phyloP scores from a whole-genome alignment of 2,888 invertebrate genomes.

The Seira ritae region DNA sequence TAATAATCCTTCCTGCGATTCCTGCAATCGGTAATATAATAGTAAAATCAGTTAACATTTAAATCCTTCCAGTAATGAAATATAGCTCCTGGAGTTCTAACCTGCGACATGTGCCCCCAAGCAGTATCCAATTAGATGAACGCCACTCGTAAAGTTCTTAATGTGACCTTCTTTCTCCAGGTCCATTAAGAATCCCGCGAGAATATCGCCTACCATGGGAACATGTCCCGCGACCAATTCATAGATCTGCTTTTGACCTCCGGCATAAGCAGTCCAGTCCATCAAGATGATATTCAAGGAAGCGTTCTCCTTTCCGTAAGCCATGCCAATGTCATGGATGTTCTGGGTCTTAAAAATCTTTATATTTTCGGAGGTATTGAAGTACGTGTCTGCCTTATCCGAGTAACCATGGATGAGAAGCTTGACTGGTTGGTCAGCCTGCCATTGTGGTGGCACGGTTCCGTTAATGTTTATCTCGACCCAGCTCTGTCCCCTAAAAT shows the following conservation, averaged over 20 bases:
- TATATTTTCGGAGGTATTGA: not conserved
- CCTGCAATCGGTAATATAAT: slow-evolving; percentile 1
- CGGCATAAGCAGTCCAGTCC: slow-evolving; percentile 10
- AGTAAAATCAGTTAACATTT: too few species aligned
- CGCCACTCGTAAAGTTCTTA: not conserved
- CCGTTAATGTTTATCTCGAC: slow-evolving; percentile 8
- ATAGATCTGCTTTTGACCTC: too few species aligned
- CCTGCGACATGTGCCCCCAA: slow-evolving; percentile 40
- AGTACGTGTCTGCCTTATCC: not conserved
- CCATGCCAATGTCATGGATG: slow-evolving; percentile 16
- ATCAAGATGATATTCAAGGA: slow-evolving; percentile 7
- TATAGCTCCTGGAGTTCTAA: too few species aligned
- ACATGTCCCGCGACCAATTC: not conserved
- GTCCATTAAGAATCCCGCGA: not conserved
- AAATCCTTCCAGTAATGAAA: too few species aligned
- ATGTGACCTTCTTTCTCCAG: not conserved
- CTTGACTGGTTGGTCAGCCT: not conserved
- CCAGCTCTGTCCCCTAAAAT: slow-evolving; percentile 22
- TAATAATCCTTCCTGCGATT: not conserved
- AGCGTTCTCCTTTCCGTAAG: not conserved
- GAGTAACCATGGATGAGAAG: slow-evolving; percentile 40
- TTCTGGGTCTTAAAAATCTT: slow-evolving; percentile 18
- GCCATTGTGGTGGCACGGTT: slow-evolving; percentile 8
- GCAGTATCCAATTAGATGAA: slow-evolving; percentile 29
- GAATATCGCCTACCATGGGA: not conserved